Conservation (phyloP, 92 coral and sea anemone genomes). For the Palythoa grandis region DNA sequence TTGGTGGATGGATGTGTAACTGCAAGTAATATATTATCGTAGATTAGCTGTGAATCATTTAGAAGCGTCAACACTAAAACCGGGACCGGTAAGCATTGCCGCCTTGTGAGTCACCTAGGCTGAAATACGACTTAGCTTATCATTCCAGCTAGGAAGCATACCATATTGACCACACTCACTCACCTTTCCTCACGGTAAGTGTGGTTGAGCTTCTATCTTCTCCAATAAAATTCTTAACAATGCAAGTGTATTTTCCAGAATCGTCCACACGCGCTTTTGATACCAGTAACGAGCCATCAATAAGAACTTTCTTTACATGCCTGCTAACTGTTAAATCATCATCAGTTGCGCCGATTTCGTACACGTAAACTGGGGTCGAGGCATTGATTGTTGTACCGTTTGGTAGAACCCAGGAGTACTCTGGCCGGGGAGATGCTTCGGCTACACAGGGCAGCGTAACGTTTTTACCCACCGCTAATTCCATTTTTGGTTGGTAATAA, state of each 20-base stretch:
- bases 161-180: background rate
- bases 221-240: conserved; percentile 60
- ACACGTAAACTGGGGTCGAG: conserved; percentile 41
- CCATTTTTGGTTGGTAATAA: conserved; percentile 40
- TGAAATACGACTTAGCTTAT: background rate
- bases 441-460: conserved; percentile 72
- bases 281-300: conserved; percentile 66
- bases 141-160: background rate
- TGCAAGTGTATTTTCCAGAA: conserved; percentile 68
- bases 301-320: conserved; percentile 35
- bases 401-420: conserved; percentile 62
- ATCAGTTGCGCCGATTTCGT: conserved; percentile 18
- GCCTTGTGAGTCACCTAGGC: too few relatives aligned
- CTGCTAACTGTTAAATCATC: conserved; percentile 53
- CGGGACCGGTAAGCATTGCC: too few relatives aligned
- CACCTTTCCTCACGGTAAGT: conserved; percentile 68
- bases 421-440: conserved; percentile 60
- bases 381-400: conserved; percentile 40
- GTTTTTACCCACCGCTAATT: conserved; percentile 62
- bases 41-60: too few relatives aligned
- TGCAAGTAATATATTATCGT: too few relatives aligned
- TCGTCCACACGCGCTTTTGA: conserved; percentile 54
- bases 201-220: conserved; percentile 42
- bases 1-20: too few relatives aligned
- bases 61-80: too few relatives aligned